These are phyloP conservation scores for Condylura cristata DNA, from an alignment of 2,113 vertebrate species.

Conservation along the genomic window DNA sequence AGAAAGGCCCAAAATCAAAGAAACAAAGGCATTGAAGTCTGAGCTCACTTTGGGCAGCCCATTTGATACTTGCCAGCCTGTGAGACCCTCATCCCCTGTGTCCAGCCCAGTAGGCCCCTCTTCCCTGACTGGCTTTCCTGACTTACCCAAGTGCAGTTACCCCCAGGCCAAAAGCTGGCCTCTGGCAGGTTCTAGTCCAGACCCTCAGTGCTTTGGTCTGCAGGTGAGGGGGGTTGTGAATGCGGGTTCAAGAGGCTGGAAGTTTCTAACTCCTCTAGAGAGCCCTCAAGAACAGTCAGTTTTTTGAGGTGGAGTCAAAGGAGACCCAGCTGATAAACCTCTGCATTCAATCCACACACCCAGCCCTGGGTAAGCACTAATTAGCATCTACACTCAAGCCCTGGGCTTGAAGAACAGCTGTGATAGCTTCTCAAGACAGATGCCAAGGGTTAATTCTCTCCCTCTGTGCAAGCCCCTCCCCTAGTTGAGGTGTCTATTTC, in stretches of 20 bases:
- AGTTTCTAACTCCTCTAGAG: background rate
- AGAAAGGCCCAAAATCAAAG: background rate
- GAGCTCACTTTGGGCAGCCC: background rate
- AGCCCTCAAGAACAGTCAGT: background rate
- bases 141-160: background rate
- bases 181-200: background rate
- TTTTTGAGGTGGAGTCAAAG: background rate
- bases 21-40: background rate
- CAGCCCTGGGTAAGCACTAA: background rate
- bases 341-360: background rate
- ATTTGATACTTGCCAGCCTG: background rate
- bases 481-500: background rate
- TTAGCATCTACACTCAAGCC: background rate
- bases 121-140: background rate
- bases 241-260: background rate
- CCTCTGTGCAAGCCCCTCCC: background rate
- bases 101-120: background rate
- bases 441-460: background rate
- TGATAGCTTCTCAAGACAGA: background rate
- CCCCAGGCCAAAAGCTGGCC: background rate
- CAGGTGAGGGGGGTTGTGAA: background rate
- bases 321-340: background rate
- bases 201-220: background rate
- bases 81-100: background rate
- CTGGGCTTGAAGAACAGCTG: background rate